These are phyloP conservation scores for Platichthys flesus DNA, from an alignment of 2,113 vertebrate species.

Conservation along the genomic window DNA sequence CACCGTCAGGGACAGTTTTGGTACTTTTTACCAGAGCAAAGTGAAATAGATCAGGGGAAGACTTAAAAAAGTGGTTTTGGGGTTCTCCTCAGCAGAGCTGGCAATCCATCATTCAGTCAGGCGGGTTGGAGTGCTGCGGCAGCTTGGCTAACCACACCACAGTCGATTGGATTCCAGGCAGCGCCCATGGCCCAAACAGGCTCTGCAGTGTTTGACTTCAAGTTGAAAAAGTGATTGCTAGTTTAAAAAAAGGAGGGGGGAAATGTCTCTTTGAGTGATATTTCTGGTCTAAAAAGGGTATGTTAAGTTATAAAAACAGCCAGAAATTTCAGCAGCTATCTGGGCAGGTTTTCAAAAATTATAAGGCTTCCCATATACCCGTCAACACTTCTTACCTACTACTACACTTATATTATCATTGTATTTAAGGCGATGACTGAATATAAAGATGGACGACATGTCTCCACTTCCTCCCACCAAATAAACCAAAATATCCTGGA, in stretches of 20 bases:
- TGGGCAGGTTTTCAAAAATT: not conserved
- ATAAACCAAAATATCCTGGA: not conserved
- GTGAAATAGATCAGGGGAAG: not conserved
- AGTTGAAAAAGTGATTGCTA: conserved; percentile 1
- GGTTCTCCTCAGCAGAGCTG: conserved; percentile 3
- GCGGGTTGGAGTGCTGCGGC: conserved; percentile 34
- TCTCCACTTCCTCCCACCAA: not conserved
- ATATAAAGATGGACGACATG: not conserved
- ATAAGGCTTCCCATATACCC: not conserved
- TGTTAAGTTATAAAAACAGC: not conserved
- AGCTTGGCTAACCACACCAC: conserved; percentile 60
- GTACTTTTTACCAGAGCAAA: not conserved
- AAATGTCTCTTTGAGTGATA: conserved; percentile 4
- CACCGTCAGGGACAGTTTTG: not conserved
- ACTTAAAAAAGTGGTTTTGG: conserved; percentile 21
- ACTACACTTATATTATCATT: no score
- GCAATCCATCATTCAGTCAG: conserved; percentile 67
- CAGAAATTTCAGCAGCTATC: not conserved
- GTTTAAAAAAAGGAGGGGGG: not conserved
- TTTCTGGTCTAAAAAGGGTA: conserved; percentile 6
- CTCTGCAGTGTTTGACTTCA: conserved; percentile 28
- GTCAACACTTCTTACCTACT: not conserved
- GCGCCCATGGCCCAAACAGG: conserved; percentile 36
- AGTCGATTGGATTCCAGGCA: conserved; percentile 50
- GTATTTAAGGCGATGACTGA: not conserved